phyloP scores from a whole-genome alignment of 2,797 vertebrate species.

The Mus spretus region DNA sequence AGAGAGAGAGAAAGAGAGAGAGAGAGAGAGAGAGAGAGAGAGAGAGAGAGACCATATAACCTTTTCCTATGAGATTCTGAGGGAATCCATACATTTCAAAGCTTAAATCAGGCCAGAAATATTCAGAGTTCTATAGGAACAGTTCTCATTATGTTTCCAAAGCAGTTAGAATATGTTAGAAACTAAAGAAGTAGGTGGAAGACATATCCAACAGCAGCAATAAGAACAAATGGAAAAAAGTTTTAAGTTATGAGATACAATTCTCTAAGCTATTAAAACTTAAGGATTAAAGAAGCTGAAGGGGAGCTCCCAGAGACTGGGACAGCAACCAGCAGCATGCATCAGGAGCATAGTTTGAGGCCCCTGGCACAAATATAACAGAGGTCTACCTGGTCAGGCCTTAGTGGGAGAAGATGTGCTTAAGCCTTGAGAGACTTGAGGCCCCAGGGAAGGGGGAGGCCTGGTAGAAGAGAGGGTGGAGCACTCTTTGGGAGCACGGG shows the following conservation, averaged over 20 bases:
- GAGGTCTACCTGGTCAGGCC: too few relatives aligned
- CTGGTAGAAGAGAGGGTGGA: too few relatives aligned
- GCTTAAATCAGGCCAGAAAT: neutral
- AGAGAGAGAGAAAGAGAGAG: rapidly evolving
- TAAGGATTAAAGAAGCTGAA: neutral
- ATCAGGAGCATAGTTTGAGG: too few relatives aligned
- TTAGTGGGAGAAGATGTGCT: too few relatives aligned
- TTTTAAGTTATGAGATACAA: neutral
- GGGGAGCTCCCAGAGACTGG: too few relatives aligned
- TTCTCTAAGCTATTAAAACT: neutral
- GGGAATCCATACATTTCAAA: neutral
- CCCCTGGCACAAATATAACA: too few relatives aligned
- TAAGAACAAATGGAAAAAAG: neutral
- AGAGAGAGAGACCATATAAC: neutral
- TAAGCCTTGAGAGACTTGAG: too few relatives aligned
- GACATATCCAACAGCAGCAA: neutral
- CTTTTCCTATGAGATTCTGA: neutral
- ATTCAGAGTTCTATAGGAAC: neutral
- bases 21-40: neutral
- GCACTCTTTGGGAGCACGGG: too few relatives aligned
- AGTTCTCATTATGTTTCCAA: neutral
- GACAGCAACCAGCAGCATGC: too few relatives aligned
- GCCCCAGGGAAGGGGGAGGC: too few relatives aligned
- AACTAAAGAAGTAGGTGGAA: neutral
- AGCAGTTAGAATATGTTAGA: neutral